Conservation (phyloP, 1,140 invertebrate genomes). For the Mya arenaria region DNA sequence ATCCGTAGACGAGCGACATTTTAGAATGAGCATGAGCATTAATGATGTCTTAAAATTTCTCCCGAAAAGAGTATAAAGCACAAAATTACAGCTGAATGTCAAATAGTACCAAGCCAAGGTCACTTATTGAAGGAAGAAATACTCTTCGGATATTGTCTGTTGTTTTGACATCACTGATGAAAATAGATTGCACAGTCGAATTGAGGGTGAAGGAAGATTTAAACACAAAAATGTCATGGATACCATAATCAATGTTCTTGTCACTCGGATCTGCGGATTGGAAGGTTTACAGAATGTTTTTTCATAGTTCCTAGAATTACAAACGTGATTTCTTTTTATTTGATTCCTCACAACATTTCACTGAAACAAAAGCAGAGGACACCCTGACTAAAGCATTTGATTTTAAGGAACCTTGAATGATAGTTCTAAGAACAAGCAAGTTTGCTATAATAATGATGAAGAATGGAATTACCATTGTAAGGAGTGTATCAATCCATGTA, state of each 20-base stretch:
- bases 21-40: neutral
- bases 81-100: slow-evolving; percentile 44
- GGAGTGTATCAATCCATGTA: slow-evolving; percentile 83
- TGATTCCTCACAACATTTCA: too few relatives aligned
- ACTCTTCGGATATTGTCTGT: neutral
- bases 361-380: too few relatives aligned
- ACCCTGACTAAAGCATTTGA: too few relatives aligned
- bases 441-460: slow-evolving; percentile 84
- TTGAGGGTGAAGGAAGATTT: slow-evolving; percentile 85
- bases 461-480: slow-evolving; percentile 83
- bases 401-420: neutral
- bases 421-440: slow-evolving; percentile 2
- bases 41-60: slow-evolving; percentile 35
- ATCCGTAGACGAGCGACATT: neutral
- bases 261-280: slow-evolving; percentile 86
- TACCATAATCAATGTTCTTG: slow-evolving; percentile 90
- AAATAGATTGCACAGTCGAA: slow-evolving; percentile 71
- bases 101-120: slow-evolving; percentile 23
- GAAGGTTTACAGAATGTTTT: too few relatives aligned
- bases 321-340: too few relatives aligned
- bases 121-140: slow-evolving; percentile 32
- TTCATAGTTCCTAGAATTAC: too few relatives aligned
- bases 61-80: slow-evolving; percentile 42
- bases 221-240: slow-evolving; percentile 90
- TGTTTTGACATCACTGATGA: neutral